Percentiles rank a stretch among this genome's conserved stretches.
phyloP scores from a whole-genome alignment of 2,113 vertebrate species.

The Strix aluco region DNA sequence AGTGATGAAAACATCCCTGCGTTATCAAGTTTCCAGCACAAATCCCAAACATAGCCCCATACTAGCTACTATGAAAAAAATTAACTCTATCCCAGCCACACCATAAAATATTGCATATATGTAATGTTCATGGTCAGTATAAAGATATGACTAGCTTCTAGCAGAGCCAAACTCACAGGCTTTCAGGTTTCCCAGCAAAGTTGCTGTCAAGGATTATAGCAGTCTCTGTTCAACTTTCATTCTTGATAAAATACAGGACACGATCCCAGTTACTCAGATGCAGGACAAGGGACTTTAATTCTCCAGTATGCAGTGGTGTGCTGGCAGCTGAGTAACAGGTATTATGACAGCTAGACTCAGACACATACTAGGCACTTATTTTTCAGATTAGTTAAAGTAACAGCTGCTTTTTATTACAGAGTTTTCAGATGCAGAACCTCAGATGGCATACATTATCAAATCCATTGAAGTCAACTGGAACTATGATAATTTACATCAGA shows the following conservation, averaged over 20 bases:
- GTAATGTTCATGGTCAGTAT: background rate
- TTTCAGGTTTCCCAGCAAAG: background rate
- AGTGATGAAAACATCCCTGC: background rate
- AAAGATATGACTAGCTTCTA: background rate
- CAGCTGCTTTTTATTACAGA: constrained; percentile 1
- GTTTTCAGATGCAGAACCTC: background rate
- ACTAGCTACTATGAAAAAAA: background rate
- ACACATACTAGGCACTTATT: background rate
- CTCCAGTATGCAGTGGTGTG: background rate
- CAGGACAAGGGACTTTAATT: background rate
- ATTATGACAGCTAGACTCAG: background rate
- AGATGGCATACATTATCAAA: constrained; percentile 20
- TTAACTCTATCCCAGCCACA: background rate
- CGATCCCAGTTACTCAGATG: background rate
- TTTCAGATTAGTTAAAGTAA: background rate
- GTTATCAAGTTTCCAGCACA: background rate
- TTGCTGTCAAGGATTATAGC: background rate
- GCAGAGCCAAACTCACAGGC: background rate
- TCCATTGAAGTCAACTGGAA: background rate
- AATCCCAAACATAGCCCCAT: background rate
- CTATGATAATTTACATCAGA: background rate
- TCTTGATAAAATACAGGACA: background rate
- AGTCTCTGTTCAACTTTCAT: background rate
- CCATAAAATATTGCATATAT: too few relatives aligned
- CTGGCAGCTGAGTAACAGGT: background rate